Evolutionary conservation across 2,888 invertebrate genomes (phyloP).

Genomic region (Salticus scenicus): DNA sequence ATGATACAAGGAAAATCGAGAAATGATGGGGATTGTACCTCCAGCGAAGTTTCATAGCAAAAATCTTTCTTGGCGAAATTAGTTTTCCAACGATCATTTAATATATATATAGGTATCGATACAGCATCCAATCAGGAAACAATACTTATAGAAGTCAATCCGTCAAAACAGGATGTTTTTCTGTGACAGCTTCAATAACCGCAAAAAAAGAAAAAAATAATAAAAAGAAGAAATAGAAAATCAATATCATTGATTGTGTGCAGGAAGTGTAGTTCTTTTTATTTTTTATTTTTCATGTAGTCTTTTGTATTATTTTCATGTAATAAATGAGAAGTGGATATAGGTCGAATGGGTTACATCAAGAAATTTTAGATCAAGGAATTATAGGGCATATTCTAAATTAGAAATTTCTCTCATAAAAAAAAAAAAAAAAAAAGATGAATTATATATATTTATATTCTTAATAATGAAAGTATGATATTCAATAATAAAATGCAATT

Average conservation of each 20-base stretch:
- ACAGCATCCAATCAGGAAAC: slow-evolving; percentile 60
- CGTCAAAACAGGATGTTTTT: slow-evolving; percentile 63
- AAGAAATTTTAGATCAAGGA: neutral
- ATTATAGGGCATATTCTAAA: too few species aligned
- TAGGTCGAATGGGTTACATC: neutral
- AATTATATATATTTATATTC: too few species aligned
- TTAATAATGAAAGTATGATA: too few species aligned
- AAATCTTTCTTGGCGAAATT: slow-evolving; percentile 37
- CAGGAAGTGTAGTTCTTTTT: neutral
- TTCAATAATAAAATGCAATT: too few species aligned
- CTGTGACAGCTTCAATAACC: slow-evolving; percentile 59
- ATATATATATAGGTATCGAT: slow-evolving; percentile 27
- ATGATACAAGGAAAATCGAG: slow-evolving; percentile 19
- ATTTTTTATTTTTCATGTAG: too few species aligned
- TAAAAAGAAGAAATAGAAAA: too few species aligned
- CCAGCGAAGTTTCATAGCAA: slow-evolving; percentile 14
- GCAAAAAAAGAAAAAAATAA: slow-evolving; percentile 35
- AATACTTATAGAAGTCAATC: slow-evolving; percentile 63
- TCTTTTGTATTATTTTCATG: neutral
- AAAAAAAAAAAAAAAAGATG: too few species aligned
- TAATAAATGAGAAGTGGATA: neutral
- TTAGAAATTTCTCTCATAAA: too few species aligned
- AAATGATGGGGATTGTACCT: slow-evolving; percentile 23
- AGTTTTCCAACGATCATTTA: slow-evolving; percentile 25
- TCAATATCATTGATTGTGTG: slow-evolving; percentile 51